These are phyloP conservation scores for Tridacna crocea DNA, from an alignment of 2,888 invertebrate species.

Conservation along the genomic window DNA sequence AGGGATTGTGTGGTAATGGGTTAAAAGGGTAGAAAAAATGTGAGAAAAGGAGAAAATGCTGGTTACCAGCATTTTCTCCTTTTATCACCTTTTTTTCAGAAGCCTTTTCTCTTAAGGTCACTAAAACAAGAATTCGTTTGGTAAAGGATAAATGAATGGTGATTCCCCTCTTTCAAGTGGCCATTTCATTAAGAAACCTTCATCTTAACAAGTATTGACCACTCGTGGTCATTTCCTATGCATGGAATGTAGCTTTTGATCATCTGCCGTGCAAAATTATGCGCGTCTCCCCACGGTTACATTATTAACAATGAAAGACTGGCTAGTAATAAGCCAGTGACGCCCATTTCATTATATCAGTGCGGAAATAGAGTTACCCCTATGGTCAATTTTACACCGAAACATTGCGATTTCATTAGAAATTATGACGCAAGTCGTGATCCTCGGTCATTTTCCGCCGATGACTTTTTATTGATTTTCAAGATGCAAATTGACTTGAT, in stretches of 20 bases:
- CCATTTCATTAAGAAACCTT: not conserved
- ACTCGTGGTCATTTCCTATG: not conserved
- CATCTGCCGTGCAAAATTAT: constrained; percentile 21
- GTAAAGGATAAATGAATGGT: not conserved
- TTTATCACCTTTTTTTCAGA: too few relatives aligned
- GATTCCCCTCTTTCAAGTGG: not conserved
- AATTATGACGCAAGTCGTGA: constrained; percentile 20
- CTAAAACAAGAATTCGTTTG: too few relatives aligned
- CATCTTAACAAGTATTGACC: constrained; percentile 11
- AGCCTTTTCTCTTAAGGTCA: too few relatives aligned
- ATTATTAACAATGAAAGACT: not conserved
- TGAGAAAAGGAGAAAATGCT: too few relatives aligned
- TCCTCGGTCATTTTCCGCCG: not conserved
- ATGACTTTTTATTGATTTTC: not conserved
- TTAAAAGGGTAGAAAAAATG: too few relatives aligned
- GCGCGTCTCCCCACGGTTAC: not conserved
- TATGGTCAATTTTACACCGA: constrained; percentile 16
- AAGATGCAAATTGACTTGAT: not conserved
- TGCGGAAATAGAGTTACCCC: constrained; percentile 13
- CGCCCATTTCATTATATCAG: constrained; percentile 10
- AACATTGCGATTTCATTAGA: constrained; percentile 12
- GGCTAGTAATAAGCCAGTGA: not conserved
- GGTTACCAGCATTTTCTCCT: too few relatives aligned
- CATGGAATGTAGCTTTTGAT: constrained; percentile 22
- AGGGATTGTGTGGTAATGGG: too few relatives aligned